Percentiles rank a stretch among this genome's conserved stretches.
Conservation (phyloP, 2,113 vertebrate species). For the Oxygymnocypris stewartii region DNA sequence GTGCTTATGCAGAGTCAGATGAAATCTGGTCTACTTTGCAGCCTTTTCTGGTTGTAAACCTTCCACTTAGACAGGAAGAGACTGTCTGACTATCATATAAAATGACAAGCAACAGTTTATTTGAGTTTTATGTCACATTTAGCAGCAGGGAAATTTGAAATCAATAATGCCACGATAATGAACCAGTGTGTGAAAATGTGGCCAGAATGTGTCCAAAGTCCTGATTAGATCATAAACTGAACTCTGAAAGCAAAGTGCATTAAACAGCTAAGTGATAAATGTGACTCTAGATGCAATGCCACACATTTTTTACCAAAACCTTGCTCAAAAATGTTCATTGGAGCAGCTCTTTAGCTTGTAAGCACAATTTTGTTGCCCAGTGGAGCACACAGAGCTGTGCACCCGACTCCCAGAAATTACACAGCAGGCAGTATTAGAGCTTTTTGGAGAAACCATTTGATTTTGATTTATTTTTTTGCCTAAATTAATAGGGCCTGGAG, state of each 20-base stretch:
- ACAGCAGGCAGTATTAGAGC: background rate
- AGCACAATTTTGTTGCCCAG: conserved; percentile 8
- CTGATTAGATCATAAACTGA: background rate
- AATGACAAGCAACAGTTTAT: background rate
- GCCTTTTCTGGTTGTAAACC: background rate
- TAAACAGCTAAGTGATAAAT: background rate
- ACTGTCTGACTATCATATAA: background rate
- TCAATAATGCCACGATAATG: background rate
- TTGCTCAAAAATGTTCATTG: background rate
- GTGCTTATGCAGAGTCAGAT: background rate
- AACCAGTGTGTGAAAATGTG: background rate
- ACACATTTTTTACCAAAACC: background rate
- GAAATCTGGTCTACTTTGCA: background rate
- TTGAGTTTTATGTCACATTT: background rate
- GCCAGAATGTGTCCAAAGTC: background rate
- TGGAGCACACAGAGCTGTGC: background rate
- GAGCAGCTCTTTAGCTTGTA: background rate
- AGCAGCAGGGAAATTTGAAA: background rate
- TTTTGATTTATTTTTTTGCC: background rate
- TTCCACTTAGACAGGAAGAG: background rate
- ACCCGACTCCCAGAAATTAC: conserved; percentile 7
- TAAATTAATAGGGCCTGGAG: background rate
- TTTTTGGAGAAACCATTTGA: background rate
- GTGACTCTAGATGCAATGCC: background rate
- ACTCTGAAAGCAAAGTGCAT: background rate